These are phyloP conservation scores for Oxytorus armatus DNA, from an alignment of 2,888 invertebrate genomes.

Conservation along the genomic window DNA sequence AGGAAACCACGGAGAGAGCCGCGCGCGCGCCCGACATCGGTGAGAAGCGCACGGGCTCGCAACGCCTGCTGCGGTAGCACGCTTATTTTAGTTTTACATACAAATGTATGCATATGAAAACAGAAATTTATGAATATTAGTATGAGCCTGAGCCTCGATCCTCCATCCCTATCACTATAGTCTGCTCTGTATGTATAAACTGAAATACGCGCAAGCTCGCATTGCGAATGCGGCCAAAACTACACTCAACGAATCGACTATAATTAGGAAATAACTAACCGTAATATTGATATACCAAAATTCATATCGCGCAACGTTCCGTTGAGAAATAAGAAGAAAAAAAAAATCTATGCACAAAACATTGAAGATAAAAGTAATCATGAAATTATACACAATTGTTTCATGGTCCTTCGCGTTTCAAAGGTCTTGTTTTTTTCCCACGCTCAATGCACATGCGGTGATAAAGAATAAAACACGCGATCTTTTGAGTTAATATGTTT, in stretches of 20 bases:
- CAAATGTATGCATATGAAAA: slow-evolving; percentile 66
- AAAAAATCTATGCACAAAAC: neutral
- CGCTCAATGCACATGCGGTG: neutral
- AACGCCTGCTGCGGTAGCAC: slow-evolving; percentile 27
- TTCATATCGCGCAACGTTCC: neutral
- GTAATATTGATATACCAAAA: neutral
- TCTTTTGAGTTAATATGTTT: neutral
- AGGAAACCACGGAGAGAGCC: slow-evolving; percentile 19
- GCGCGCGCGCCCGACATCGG: slow-evolving; percentile 11
- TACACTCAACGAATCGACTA: neutral
- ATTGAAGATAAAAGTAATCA: neutral
- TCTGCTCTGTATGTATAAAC: neutral
- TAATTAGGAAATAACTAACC: slow-evolving; percentile 9
- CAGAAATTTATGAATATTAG: slow-evolving; percentile 67
- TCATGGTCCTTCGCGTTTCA: neutral
- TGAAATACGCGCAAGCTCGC: neutral
- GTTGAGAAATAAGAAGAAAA: neutral
- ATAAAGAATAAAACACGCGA: neutral
- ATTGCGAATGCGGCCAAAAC: neutral
- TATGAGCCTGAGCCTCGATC: slow-evolving; percentile 38
- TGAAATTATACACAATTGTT: neutral
- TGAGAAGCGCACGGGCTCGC: slow-evolving; percentile 33
- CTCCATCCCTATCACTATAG: neutral
- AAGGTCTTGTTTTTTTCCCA: neutral
- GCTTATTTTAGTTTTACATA: slow-evolving; percentile 65